Percentiles rank a stretch among this genome's conserved stretches.
These are phyloP conservation scores for Prolemur simus DNA, from an alignment of 2,113 vertebrate species.

Conservation along the genomic window DNA sequence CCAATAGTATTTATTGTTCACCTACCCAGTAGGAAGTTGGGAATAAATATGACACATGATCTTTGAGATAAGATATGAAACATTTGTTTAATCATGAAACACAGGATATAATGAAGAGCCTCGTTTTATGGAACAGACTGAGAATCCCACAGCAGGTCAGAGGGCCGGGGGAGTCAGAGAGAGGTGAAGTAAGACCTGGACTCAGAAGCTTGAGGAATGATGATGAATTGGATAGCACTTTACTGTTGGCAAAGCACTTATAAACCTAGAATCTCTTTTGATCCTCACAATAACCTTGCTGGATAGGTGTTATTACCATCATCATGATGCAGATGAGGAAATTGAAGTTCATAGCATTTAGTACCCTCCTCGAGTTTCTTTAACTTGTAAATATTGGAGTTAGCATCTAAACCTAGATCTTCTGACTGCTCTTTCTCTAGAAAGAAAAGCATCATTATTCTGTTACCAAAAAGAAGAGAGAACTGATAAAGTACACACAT, in stretches of 20 bases:
- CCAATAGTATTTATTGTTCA: not conserved
- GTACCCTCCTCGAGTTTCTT: not conserved
- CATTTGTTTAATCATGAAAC: not conserved
- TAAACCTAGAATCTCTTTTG: not conserved
- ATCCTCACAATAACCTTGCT: not conserved
- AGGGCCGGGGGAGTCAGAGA: not conserved
- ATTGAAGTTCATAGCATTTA: not conserved
- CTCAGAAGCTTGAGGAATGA: not conserved
- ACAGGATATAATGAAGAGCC: not conserved
- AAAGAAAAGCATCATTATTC: not conserved
- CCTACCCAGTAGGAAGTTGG: not conserved
- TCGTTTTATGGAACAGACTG: not conserved
- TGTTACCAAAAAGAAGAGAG: not conserved
- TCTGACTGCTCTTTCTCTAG: not conserved
- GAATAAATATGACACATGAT: not conserved
- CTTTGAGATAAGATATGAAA: not conserved
- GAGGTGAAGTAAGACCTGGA: not conserved
- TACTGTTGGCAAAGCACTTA: not conserved
- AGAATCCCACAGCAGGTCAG: not conserved
- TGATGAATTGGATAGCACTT: not conserved
- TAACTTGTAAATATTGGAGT: not conserved
- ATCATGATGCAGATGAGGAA: not conserved
- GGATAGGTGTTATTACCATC: not conserved
- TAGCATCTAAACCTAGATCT: not conserved
- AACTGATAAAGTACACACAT: not conserved